Base-by-base conservation (phyloP, 2,797 vertebrate genomes). In the Anguilla pacifica region DNA sequence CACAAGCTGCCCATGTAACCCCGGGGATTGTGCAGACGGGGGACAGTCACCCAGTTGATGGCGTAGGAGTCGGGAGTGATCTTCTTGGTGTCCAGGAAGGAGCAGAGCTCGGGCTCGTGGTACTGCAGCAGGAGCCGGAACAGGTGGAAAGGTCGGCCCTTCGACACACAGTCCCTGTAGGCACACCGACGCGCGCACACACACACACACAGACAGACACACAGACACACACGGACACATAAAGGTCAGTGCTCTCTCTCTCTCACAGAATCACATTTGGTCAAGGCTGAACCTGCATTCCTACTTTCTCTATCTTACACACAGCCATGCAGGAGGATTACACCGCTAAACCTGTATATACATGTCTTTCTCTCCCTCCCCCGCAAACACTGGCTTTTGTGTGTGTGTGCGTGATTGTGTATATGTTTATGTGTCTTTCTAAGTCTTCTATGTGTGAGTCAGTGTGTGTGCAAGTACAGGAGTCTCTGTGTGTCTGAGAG, bases 21-120 rank as follows among this genome's bases (percentile, higher is more conserved):
- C 39, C 77, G 1, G 11, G 72, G 77, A 25, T 49, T 6, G 31
- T 19, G 10, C 53, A 57, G 74, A 59, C 1, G 22, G 61, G 81
- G 84, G 74, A 84, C 4, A 89, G 90, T 79, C 89, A 98, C 99
- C 99, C 98, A 99, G 95, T 95, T 96, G 92, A 99, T 97, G 94
- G 97, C 96, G 91, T 99, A 99, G 2, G 97, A 97, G 94, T 99
- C 98, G 51, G 99, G 99, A 57, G 98, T 99, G 94, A 99, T 98
- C 95, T 99, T 99, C 96, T 99, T 99, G 91, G 99, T 99, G 93
- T 99, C 98, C 92, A 99, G 94, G 94, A 98, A 98, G 85, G 98
- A 99, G 94, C 99, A 99, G 91, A 99, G 97, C 91, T 99, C 98
- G 49, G 98, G 98, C 86, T 99, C 98, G 2, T 99, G 98, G 94